Evolutionary conservation across 2,113 vertebrate genomes (phyloP).

Genomic region (Lasiurus borealis): DNA sequence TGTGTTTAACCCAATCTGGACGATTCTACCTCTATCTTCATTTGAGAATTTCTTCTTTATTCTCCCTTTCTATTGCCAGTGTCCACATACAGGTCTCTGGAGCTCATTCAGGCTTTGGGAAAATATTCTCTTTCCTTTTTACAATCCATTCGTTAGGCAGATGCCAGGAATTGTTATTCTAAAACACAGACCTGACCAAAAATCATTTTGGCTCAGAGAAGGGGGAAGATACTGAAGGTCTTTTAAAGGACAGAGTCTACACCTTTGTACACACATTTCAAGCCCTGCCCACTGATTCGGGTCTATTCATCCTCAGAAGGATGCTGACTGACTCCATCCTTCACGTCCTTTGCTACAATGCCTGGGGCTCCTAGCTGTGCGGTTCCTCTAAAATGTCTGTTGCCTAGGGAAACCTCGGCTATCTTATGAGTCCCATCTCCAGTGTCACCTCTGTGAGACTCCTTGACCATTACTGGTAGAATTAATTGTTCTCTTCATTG

Average conservation of each 20-base stretch:
- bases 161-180: constrained; percentile 23
- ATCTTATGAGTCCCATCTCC: neutral
- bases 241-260: neutral
- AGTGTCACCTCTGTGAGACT: neutral
- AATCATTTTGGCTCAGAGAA: neutral
- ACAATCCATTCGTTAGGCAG: neutral
- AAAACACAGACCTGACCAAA: neutral
- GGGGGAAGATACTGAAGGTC: neutral
- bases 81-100: neutral
- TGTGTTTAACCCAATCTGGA: neutral
- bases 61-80: neutral
- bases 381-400: neutral
- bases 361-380: neutral
- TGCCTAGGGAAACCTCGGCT: neutral
- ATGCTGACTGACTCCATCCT: neutral
- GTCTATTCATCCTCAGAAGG: neutral
- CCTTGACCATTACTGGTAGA: constrained; percentile 15
- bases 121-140: neutral
- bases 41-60: neutral
- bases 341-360: neutral
- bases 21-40: neutral
- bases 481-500: neutral
- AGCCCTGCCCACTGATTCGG: neutral
- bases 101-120: neutral
- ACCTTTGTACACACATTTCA: neutral